Conservation (phyloP, 2,113 vertebrate genomes). For the Mormyrus lacerda region DNA sequence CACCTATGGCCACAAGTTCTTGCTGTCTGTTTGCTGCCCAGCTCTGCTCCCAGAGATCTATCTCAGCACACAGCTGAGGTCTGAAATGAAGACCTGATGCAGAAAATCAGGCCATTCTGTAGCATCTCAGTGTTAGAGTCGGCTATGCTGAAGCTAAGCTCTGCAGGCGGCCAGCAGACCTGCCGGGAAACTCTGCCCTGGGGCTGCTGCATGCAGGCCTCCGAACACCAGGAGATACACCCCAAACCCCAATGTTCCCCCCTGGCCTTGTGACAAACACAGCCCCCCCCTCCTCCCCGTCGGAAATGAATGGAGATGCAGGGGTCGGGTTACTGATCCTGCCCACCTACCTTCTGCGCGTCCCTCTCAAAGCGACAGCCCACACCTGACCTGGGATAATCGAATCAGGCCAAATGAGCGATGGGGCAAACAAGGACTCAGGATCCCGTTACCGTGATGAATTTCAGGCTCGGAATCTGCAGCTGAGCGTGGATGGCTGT, state of each 20-base stretch:
- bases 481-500: not conserved
- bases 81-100: no score
- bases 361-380: not conserved
- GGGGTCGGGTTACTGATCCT: not conserved
- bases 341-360: not conserved
- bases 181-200: not conserved
- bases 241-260: not conserved
- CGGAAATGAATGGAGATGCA: not conserved
- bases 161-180: not conserved
- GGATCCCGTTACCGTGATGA: not conserved
- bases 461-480: not conserved
- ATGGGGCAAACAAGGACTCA: not conserved
- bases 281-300: not conserved
- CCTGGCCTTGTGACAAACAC: no score
- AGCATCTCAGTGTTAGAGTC: not conserved
- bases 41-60: not conserved
- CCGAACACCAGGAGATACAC: not conserved
- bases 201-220: not conserved
- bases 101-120: not conserved
- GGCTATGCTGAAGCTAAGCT: not conserved
- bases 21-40: not conserved
- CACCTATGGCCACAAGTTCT: no score
- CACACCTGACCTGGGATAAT: not conserved
- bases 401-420: not conserved
- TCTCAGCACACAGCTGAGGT: not conserved